These are phyloP conservation scores for Phacellophora camtschatica DNA, from an alignment of 30 jellyfish, hydroid and myxozoan species.

Conservation along the genomic window DNA sequence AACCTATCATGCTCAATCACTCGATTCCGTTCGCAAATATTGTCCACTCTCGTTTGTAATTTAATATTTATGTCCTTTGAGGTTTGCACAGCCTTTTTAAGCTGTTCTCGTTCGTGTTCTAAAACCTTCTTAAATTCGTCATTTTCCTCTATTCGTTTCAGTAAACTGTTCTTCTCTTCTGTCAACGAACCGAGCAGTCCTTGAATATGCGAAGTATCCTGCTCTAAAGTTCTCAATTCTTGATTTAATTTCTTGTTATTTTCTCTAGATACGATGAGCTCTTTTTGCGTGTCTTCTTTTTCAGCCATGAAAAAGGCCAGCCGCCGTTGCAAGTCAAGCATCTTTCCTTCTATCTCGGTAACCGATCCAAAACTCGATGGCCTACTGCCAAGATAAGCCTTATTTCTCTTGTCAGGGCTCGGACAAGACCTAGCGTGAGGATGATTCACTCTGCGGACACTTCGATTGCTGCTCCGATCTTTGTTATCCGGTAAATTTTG, in stretches of 20 bases:
- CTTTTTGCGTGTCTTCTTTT: conserved; percentile 97
- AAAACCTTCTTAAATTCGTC: conserved; percentile 54
- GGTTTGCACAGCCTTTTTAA: conserved; percentile 65
- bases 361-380: conserved; percentile 87
- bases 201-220: conserved; percentile 90
- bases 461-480: conserved; percentile 10
- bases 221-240: conserved; percentile 86
- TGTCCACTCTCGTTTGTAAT: conserved; percentile 80
- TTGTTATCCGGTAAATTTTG: conserved; percentile 5
- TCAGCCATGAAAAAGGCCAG: conserved; percentile 98
- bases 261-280: conserved; percentile 86
- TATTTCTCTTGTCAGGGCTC: conserved; percentile 54
- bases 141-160: conserved; percentile 53
- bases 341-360: conserved; percentile 94
- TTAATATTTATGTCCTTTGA: conserved; percentile 63
- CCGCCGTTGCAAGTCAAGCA: conserved; percentile 92
- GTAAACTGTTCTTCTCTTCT: conserved; percentile 66
- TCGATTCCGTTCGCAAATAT: conserved; percentile 76
- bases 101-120: conserved; percentile 83
- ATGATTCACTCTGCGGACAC: conserved; percentile 57
- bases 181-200: conserved; percentile 64
- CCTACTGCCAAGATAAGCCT: conserved; percentile 60
- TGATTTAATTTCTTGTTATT: conserved; percentile 71
- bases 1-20: conserved; percentile 78
- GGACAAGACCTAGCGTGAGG: conserved; percentile 62